Percentiles rank a stretch among this genome's conserved stretches.
phyloP scores from a whole-genome alignment of 1,140 invertebrate genomes.

The Calliopsis andreniformis region DNA sequence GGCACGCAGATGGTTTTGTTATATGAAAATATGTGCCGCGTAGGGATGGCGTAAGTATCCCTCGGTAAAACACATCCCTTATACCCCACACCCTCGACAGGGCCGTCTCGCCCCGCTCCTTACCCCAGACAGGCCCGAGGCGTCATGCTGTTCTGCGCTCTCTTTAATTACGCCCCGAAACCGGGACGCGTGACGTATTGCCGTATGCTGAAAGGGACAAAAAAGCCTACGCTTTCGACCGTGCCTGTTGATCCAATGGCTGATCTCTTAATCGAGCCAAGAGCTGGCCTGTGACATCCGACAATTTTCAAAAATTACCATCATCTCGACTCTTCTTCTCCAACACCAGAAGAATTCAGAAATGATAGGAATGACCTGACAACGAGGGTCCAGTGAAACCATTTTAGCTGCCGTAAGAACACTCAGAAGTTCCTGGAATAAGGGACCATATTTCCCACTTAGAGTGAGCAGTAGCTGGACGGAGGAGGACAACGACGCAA shows the following conservation, averaged over 20 bases:
- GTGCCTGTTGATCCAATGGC: slow-evolving; percentile 39
- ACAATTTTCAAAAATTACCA: no score
- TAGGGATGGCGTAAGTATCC: slow-evolving; percentile 80
- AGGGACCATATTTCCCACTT: slow-evolving; percentile 23
- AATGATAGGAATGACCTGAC: no score
- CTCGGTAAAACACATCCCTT: slow-evolving; percentile 80
- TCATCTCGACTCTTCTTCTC: no score
- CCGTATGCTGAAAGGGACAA: slow-evolving; percentile 67
- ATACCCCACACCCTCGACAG: slow-evolving; percentile 69
- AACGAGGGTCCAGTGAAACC: no score
- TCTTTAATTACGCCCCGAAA: slow-evolving; percentile 80
- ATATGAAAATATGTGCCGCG: slow-evolving; percentile 82
- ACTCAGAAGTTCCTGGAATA: slow-evolving; percentile 29
- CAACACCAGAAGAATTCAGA: no score
- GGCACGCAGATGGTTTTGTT: slow-evolving; percentile 83
- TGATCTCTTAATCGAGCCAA: slow-evolving; percentile 48
- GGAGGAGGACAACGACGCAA: slow-evolving; percentile 22
- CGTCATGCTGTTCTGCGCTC: slow-evolving; percentile 79
- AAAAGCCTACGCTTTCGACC: slow-evolving; percentile 57
- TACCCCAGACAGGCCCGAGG: slow-evolving; percentile 71
- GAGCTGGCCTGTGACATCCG: no score
- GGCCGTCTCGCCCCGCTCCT: slow-evolving; percentile 68
- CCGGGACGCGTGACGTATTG: slow-evolving; percentile 77
- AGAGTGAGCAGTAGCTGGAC: slow-evolving; percentile 23
- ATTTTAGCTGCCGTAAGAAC: background rate